Evolutionary conservation across 2,888 invertebrate species (phyloP), one percentile per base, ranked within the genome.

Genomic region (Empis stercorea): DNA sequence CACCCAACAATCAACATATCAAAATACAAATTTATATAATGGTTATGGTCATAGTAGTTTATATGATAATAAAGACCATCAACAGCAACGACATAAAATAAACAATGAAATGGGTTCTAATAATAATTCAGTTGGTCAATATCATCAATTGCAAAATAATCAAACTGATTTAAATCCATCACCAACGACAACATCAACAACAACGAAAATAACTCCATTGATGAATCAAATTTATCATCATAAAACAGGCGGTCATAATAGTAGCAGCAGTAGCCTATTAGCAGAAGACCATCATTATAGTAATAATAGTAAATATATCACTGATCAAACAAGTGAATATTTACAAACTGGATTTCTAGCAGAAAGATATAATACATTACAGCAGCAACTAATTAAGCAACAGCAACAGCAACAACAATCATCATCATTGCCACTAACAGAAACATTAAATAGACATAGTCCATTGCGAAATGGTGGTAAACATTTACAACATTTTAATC

Each of bases 1-100:
- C 36, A 52, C 52, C 15, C 51, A 52, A 15, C 53, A 56, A 44
- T 52, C 55, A 30, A 55, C 11, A 37, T 16, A 16, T 10, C 3
- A 10, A 3, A 15, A 37, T 37, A 16, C 37, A 14, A 37, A 37
- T 15, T 15, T 15, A 37, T 37, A 15, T 15, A 16, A 15, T 37
- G n/a, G 34, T 2, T 34, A 34, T 34, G 34, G 7, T 27, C 23
- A 27, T 27, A 27, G 7, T 2, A 27, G 23, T 27, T 27, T 9
- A 9, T 27, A 27, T 34, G n/a, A 34, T n/a, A 7, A n/a, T 34
- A n/a, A 34, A 34, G 3, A n/a, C 9, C 32, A 10, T 3, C 34
- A 34, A 34, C 13, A 34, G 5, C 34, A n/a, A n/a, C 34, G 23
- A 27, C 5, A 27, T 27, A 27, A 27, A 27, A 27, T 9, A 27